These are phyloP conservation scores for Tetragonisca angustula DNA, from an alignment of 2,888 invertebrate genomes.

Conservation along the genomic window DNA sequence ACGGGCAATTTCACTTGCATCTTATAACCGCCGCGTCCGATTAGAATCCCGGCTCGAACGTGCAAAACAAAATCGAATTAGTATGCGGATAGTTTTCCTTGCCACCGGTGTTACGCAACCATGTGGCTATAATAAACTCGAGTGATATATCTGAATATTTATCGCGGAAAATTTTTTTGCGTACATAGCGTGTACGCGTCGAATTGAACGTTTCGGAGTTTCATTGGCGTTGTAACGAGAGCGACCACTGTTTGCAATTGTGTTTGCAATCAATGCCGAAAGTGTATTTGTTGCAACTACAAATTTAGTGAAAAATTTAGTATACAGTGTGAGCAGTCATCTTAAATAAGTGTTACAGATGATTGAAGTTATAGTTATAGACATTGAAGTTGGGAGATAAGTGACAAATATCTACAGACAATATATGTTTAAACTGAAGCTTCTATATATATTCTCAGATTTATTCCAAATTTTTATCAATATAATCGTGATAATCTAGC, in stretches of 20 bases:
- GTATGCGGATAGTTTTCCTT: slow-evolving; percentile 9
- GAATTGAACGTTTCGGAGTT: background rate
- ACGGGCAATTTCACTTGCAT: slow-evolving; percentile 26
- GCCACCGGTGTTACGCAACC: background rate
- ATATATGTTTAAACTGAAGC: background rate
- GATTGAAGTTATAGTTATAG: too few relatives aligned
- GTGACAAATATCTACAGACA: too few relatives aligned
- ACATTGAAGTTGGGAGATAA: too few relatives aligned
- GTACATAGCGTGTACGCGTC: background rate
- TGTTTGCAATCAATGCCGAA: background rate
- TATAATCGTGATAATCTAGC: background rate
- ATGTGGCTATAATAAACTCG: background rate
- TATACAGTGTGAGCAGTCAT: background rate
- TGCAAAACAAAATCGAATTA: slow-evolving; percentile 16
- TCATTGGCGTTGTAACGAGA: background rate
- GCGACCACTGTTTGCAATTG: background rate
- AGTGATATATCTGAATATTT: background rate
- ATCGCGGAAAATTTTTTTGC: background rate
- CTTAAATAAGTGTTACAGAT: too few relatives aligned
- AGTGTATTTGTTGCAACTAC: background rate
- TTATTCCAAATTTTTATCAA: background rate
- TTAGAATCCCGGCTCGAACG: background rate
- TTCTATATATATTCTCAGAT: background rate
- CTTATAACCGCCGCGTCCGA: background rate
- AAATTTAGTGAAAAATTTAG: background rate